Conservation (phyloP, 1,140 invertebrate genomes). For the Carposina sasakii region DNA sequence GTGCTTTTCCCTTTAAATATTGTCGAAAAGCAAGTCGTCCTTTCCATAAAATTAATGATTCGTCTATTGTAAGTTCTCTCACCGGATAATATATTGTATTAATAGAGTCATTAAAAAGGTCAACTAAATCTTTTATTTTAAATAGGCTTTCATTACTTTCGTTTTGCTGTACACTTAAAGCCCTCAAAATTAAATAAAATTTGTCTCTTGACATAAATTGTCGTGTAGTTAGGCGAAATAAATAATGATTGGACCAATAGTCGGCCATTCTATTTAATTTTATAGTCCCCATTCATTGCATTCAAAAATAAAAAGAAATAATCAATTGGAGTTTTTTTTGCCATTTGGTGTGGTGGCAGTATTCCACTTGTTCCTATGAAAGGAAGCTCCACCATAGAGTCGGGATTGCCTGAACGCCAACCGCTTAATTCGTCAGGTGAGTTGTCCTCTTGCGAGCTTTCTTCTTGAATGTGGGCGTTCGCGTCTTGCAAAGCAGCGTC, state of each 20-base stretch:
- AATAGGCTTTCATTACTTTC: no score
- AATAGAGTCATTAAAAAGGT: no score
- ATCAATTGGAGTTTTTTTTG: conserved; percentile 10
- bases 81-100: conserved; percentile 30
- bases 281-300: conserved; percentile 9
- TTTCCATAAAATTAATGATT: conserved; percentile 37
- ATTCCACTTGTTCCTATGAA: conserved; percentile 15
- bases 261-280: conserved; percentile 20
- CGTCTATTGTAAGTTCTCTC: conserved; percentile 32
- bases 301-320: conserved; percentile 20
- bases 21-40: conserved; percentile 36
- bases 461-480: no score
- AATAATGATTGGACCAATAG: conserved; percentile 20
- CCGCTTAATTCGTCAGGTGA: conserved; percentile 7
- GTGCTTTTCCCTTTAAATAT: conserved; percentile 35
- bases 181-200: conserved; percentile 23
- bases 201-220: conserved; percentile 21
- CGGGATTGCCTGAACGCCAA: conserved; percentile 18
- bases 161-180: conserved; percentile 21
- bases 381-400: conserved; percentile 11
- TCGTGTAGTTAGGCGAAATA: conserved; percentile 15
- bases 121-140: no score
- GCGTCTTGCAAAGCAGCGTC: no score
- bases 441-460: no score
- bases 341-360: conserved; percentile 15